Evolutionary conservation across 2,113 vertebrate species (phyloP), one percentile per base, ranked within the genome.

Genomic region (Antechinus flavipes): DNA sequence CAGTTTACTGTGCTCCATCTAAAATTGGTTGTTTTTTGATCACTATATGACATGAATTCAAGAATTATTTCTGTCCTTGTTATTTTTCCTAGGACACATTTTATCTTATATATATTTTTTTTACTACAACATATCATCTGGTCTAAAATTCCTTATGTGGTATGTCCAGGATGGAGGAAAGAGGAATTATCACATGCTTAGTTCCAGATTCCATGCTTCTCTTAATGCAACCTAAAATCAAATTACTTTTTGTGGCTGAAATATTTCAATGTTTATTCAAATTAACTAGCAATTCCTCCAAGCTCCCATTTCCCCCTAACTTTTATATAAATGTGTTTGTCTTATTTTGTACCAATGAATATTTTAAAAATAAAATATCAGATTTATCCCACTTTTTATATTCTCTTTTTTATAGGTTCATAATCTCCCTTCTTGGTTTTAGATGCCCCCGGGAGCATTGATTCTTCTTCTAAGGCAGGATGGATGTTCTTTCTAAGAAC

Each of bases 381-480:
- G 7, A 42, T 42, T 42, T 84, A 84, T 84, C 68, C 16, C 19
- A 42, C 68, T 23, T 84, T 42, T 19, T n/a, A 42, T 84, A 42
- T 42, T 84, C 16, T n/a, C 61, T n/a, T 76, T 35, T 84, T 19
- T n/a, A 23, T 35, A 84, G 19, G 2, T 23, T 6, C 35, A 84
- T 42, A 7, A 5, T 84, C n/a, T 84, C n/a, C 23, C n/a, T 42
- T 84, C 16, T 42, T 19, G 35, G 6, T 8, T 6, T 84, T 16
- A 23, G 1, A 2, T 84, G 68, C 6, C 7, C 6, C 7, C 7
- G 22, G 2, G 35, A 8, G 7, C 19, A 22, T 16, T 6, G 4
- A 42, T 42, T 84, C 2, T 5, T 19, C n/a, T 42, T 76, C 16
- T 84, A 19, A 23, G 16, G 2, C 19, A 42, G 68, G n/a, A 42